Evolutionary conservation across 2,797 vertebrate species (phyloP).

Genomic region (Ispidina lecontei): DNA sequence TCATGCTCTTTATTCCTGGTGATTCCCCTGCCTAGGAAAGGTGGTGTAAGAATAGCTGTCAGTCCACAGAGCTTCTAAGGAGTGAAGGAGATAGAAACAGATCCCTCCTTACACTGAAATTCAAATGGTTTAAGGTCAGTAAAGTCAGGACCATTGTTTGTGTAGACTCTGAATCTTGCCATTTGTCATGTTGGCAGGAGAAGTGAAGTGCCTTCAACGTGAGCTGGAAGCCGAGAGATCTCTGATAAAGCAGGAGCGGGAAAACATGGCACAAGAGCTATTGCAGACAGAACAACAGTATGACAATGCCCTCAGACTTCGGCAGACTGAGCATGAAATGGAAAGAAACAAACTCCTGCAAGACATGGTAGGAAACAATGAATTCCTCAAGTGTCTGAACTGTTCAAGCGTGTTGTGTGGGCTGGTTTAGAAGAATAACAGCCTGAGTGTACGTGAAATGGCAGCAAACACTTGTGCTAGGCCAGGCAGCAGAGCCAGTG

Average conservation of each 20-base stretch:
- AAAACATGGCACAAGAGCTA: constrained; percentile 59
- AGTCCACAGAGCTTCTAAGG: background rate
- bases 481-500: background rate
- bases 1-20: background rate
- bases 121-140: background rate
- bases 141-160: background rate
- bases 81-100: background rate
- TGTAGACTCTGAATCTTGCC: background rate
- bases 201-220: constrained; percentile 81
- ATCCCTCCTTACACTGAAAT: background rate
- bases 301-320: constrained; percentile 18
- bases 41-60: background rate
- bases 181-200: constrained; percentile 70
- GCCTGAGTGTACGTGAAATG: background rate
- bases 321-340: constrained; percentile 45
- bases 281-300: constrained; percentile 47
- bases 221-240: constrained; percentile 78
- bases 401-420: background rate
- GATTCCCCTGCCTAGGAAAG: background rate
- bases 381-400: background rate
- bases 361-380: constrained; percentile 59
- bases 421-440: background rate
- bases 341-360: constrained; percentile 68
- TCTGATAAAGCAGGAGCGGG: constrained; percentile 68
- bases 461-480: background rate